Conservation (phyloP, 2,113 vertebrate genomes). For the Mirza zaza region DNA sequence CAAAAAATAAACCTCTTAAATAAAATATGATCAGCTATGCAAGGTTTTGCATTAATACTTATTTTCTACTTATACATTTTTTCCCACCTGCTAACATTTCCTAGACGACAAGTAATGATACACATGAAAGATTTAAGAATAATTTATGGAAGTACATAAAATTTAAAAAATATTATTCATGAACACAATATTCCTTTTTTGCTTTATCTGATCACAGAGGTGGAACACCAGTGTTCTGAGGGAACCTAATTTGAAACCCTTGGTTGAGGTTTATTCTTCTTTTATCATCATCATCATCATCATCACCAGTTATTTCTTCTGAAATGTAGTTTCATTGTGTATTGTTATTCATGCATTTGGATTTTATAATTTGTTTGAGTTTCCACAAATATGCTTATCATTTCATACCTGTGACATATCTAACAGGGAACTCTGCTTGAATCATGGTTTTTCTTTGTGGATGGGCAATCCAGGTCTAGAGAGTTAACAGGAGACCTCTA, state of each 20-base stretch:
- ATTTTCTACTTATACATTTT: background rate
- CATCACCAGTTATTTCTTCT: background rate
- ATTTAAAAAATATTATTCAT: background rate
- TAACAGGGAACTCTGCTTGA: background rate
- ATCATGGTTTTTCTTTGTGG: background rate
- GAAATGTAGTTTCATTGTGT: background rate
- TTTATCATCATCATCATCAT: background rate
- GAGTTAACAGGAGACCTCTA: background rate
- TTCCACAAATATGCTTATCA: background rate
- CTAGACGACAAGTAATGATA: background rate
- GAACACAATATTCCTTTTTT: background rate
- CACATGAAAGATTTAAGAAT: background rate
- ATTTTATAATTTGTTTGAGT: background rate
- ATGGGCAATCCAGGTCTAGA: background rate
- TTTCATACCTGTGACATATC: background rate
- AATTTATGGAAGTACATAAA: background rate
- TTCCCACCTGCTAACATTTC: background rate
- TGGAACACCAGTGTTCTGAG: background rate
- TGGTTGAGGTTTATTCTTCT: background rate
- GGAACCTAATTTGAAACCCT: background rate
- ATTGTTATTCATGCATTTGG: background rate
- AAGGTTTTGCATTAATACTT: background rate
- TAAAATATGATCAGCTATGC: background rate
- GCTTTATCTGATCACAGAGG: background rate
- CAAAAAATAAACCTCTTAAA: background rate